These are phyloP conservation scores for Tigriopus japonicus DNA, from an alignment of 1,140 invertebrate species.

Conservation along the genomic window DNA sequence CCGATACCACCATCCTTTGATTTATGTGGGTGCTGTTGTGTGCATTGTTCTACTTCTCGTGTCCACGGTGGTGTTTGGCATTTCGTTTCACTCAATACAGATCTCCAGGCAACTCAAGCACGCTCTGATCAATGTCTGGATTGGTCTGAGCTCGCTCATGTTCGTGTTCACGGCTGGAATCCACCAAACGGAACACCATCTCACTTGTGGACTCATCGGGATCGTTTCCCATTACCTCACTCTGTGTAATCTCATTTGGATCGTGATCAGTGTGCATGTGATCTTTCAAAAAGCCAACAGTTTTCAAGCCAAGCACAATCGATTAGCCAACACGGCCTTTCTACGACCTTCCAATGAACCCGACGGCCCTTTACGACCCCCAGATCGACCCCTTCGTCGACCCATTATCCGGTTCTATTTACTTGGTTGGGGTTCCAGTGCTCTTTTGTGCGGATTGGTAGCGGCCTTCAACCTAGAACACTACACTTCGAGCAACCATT, in stretches of 20 bases:
- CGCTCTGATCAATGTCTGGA: slow-evolving; percentile 2
- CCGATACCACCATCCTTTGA: background rate
- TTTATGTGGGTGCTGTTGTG: background rate
- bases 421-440: background rate
- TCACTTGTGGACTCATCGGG: background rate
- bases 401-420: background rate
- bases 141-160: background rate
- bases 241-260: slow-evolving; percentile 3
- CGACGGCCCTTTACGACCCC: background rate
- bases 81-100: background rate
- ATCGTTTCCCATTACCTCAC: background rate
- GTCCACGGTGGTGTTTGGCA: background rate
- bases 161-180: background rate
- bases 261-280: background rate
- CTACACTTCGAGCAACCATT: background rate
- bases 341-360: background rate
- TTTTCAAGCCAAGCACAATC: too few relatives aligned
- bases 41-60: background rate
- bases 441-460: background rate
- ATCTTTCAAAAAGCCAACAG: background rate
- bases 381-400: background rate
- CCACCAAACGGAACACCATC: background rate
- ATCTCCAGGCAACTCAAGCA: background rate
- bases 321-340: background rate
- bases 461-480: background rate